Conservation (phyloP, 2,888 invertebrate species). For the Deilephila elpenor region DNA sequence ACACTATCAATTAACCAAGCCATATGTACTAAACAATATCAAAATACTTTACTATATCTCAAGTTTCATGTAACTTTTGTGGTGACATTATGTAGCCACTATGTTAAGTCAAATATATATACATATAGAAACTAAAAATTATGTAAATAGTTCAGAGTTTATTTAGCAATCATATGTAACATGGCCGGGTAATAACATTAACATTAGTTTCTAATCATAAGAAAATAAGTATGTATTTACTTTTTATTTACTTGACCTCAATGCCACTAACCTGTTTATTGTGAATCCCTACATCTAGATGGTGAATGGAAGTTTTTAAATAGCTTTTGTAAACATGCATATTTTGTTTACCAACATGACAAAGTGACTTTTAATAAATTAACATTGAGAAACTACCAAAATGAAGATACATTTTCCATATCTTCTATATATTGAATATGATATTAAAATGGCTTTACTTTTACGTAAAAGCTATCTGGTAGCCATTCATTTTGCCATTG, state of each 20-base stretch:
- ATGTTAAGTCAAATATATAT: not conserved
- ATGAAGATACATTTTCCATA: too few species aligned
- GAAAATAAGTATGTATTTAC: slow-evolving; percentile 4
- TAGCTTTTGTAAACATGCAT: not conserved
- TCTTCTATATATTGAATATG: too few species aligned
- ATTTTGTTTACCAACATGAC: not conserved
- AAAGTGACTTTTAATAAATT: too few species aligned
- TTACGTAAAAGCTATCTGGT: too few species aligned
- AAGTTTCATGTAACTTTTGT: not conserved
- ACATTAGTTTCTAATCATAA: slow-evolving; percentile 7
- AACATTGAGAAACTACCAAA: too few species aligned
- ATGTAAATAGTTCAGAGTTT: slow-evolving; percentile 2
- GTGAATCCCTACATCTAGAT: not conserved
- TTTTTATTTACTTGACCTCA: not conserved
- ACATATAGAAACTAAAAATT: slow-evolving; percentile 1
- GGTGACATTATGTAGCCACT: not conserved
- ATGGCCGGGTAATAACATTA: not conserved
- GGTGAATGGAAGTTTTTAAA: not conserved
- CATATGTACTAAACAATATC: not conserved
- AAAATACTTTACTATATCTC: not conserved
- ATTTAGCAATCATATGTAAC: slow-evolving; percentile 7
- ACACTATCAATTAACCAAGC: not conserved
- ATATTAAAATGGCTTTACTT: too few species aligned
- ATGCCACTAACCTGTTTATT: slow-evolving; percentile 5
- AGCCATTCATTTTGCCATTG: too few species aligned